Evolutionary conservation across 2,888 invertebrate species (phyloP).

Genomic region (Dasysyrphus albostriatus): DNA sequence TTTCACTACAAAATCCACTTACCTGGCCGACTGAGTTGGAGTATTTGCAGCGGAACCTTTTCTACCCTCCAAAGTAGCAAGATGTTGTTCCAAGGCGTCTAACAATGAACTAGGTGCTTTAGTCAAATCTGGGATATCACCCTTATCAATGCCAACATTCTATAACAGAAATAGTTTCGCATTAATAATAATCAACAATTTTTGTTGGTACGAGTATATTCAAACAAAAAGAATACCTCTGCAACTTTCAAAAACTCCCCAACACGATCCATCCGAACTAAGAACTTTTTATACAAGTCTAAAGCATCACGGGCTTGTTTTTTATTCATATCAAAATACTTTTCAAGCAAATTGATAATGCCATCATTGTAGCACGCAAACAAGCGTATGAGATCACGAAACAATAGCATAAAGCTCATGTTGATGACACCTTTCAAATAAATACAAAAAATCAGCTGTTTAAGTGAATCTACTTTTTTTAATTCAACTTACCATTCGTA

Average conservation of each 20-base stretch:
- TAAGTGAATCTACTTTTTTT: background rate
- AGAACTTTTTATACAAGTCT: constrained; percentile 99
- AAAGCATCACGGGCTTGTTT: constrained; percentile 99
- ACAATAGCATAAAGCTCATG: constrained; percentile 99
- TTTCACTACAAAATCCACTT: constrained; percentile 71
- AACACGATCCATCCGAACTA: constrained; percentile 99
- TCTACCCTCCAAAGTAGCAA: constrained; percentile 96
- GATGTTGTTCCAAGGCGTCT: constrained; percentile 98
- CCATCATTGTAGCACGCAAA: constrained; percentile 99
- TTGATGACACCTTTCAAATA: constrained; percentile 92
- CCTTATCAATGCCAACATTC: constrained; percentile 98
- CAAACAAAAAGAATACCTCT: constrained; percentile 84
- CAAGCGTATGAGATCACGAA: constrained; percentile 98
- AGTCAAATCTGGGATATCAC: constrained; percentile 98
- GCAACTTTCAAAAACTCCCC: constrained; percentile 98
- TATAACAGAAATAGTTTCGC: constrained; percentile 81
- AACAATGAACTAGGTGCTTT: constrained; percentile 98
- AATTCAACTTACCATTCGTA: constrained; percentile 88
- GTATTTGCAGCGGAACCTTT: constrained; percentile 94
- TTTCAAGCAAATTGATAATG: constrained; percentile 98
- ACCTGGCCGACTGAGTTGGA: constrained; percentile 94
- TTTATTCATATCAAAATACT: constrained; percentile 99
- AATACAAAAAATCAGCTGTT: background rate
- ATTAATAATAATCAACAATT: background rate
- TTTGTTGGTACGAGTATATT: constrained; percentile 5